Base-by-base conservation (phyloP, 1,140 invertebrate species). In the Nasonia vitripennis region DNA sequence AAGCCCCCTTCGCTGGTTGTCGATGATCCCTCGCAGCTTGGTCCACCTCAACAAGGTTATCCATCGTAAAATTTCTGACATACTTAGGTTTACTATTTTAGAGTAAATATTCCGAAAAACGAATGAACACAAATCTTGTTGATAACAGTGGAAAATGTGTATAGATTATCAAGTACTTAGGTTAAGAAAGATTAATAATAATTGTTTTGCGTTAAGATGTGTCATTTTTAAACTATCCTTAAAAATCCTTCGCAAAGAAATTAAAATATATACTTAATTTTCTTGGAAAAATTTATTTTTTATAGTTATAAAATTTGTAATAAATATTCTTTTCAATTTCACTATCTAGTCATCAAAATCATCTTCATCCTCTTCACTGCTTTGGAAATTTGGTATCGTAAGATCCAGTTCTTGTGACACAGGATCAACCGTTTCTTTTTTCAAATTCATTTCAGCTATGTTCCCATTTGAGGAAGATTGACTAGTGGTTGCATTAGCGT, bases 1-100 rank as follows among this genome's bases (percentile, higher is more conserved):
- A 96, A 96, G 93, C 98, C 97, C 71, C 94, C 96, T 31, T 95
- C 96, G 1, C 31, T 86, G 4, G 93, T 95, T 74, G 94, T 96
- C 82, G 96, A 97, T 90, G 96, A 97, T 91, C 96, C 96, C 10
- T 94, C 95, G 62, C 94, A 94, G 67, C 91, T 96, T 81, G 95
- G 95, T 10, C 93, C 94, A 84, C 70, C 78, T 23, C 48, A 41
- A 67, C 88, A 90, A 77, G 84, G 88, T 34, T 75, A 90, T 88
- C 88, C 89, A 17, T 91, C 89, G 82, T 91, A 91, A 90, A 87
- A 51, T 31, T 62, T 71, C 81, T 79, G 71, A 71, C 67, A 88
- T 85, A 79, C 81, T 81, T 86, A 89, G 87, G 87, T 85, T 87
- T 86, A 85, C 10, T 84, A 87, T 80, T 87, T 88, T 89, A 87